A percentile compares a stretch with the other conserved stretches of the same genome.
phyloP scores from a whole-genome alignment of 2,113 vertebrate species.

The Pelmatolapia mariae region DNA sequence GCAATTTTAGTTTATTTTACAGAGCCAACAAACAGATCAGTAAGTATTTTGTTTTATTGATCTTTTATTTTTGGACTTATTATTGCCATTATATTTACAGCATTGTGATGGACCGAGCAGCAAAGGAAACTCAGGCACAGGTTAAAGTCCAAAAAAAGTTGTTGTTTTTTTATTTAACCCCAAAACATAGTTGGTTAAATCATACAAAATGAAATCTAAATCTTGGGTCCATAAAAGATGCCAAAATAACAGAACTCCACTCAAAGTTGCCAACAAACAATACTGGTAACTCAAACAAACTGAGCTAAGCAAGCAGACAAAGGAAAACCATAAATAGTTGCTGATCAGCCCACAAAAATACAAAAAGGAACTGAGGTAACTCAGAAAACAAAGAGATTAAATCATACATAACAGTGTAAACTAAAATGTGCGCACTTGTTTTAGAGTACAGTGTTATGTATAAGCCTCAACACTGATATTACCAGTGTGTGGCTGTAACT shows the following conservation, averaged over 20 bases:
- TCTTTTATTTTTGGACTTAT: not conserved
- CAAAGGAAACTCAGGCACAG: too few species aligned
- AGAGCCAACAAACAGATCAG: not conserved
- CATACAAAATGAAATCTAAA: fast-evolving
- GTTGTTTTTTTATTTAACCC: not conserved
- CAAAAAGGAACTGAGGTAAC: not conserved
- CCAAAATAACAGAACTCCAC: not conserved
- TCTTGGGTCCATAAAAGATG: not conserved
- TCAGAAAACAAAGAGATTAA: not conserved
- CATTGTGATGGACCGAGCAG: not conserved
- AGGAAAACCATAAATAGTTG: not conserved
- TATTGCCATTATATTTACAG: not conserved
- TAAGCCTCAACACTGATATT: not conserved
- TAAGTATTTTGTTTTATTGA: not conserved
- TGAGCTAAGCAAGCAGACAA: not conserved
- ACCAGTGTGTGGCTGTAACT: not conserved
- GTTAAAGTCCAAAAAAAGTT: not conserved
- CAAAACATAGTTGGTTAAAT: not conserved
- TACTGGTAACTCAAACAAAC: not conserved
- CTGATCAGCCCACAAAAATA: not conserved
- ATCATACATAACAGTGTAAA: not conserved
- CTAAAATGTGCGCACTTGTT: not conserved
- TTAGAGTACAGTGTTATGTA: not conserved
- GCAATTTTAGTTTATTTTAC: not conserved
- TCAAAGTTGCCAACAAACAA: not conserved